A percentile compares a stretch with the other conserved stretches of the same genome.
Conservation (phyloP, 2,113 vertebrate genomes). For the Lycocorax pyrrhopterus region DNA sequence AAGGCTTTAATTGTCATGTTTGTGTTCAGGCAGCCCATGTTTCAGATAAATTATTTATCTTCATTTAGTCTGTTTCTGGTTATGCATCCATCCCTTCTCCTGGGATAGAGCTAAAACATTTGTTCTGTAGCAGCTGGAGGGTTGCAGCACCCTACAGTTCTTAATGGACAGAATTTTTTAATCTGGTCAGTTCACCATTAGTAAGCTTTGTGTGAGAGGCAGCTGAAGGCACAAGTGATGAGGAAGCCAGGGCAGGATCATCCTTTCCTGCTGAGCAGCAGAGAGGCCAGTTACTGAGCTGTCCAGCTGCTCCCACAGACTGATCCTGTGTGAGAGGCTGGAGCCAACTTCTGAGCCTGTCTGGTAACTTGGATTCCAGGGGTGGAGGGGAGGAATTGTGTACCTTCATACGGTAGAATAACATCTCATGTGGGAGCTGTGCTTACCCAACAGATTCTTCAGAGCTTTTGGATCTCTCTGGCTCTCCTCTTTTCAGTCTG, state of each 20-base stretch:
- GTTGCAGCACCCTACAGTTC: not conserved
- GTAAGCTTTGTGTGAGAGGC: not conserved
- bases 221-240: not conserved
- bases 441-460: not conserved
- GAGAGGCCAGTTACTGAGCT: not conserved
- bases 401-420: not conserved
- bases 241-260: not conserved
- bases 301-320: accelerated
- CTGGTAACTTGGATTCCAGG: not conserved
- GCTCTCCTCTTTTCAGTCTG: not conserved
- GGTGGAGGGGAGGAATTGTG: not conserved
- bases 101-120: not conserved
- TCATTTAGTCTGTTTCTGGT: not conserved
- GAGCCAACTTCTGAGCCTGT: not conserved
- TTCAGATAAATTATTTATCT: not conserved
- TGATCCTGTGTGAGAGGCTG: not conserved
- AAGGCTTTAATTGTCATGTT: not conserved
- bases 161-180: not conserved
- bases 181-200: not conserved
- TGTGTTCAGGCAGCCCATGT: not conserved
- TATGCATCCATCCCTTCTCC: not conserved
- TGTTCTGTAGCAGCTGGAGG: not conserved
- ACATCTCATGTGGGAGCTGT: not conserved
- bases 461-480: not conserved
- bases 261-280: not conserved